Evolutionary conservation across 2,888 invertebrate genomes (phyloP).

Genomic region (Eledona agricola): DNA sequence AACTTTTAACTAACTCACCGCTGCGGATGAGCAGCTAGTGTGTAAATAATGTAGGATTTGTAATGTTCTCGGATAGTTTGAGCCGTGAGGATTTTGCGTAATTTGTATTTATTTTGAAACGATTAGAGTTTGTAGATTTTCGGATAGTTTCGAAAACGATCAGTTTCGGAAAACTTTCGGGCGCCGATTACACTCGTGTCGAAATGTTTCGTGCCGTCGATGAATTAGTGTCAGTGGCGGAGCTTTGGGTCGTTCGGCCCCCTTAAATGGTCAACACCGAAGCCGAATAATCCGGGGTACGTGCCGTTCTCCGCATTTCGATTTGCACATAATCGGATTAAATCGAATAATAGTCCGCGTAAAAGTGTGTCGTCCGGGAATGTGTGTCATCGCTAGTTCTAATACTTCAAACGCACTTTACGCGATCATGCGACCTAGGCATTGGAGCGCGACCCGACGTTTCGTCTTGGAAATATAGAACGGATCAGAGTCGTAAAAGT

Average conservation of each 20-base stretch:
- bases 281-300: constrained; percentile 26
- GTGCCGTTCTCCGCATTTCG: constrained; percentile 18
- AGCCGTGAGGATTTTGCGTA: too few species aligned
- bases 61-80: too few species aligned
- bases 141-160: too few species aligned
- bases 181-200: neutral
- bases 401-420: constrained; percentile 38
- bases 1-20: too few species aligned
- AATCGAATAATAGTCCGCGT: constrained; percentile 17
- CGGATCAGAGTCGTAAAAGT: constrained; percentile 23
- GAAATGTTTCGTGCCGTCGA: neutral
- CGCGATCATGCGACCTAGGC: constrained; percentile 49
- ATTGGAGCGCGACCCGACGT: constrained; percentile 48
- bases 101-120: too few species aligned
- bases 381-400: constrained; percentile 30
- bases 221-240: constrained; percentile 5
- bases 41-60: too few species aligned
- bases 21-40: too few species aligned
- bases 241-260: constrained; percentile 13
- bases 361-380: constrained; percentile 33
- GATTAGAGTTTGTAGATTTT: too few species aligned
- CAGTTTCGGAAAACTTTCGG: too few species aligned
- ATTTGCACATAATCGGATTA: constrained; percentile 31
- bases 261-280: constrained; percentile 26
- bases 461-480: neutral